Evolutionary conservation across 2,888 invertebrate species (phyloP).

Genomic region (Schizaphis graminum): DNA sequence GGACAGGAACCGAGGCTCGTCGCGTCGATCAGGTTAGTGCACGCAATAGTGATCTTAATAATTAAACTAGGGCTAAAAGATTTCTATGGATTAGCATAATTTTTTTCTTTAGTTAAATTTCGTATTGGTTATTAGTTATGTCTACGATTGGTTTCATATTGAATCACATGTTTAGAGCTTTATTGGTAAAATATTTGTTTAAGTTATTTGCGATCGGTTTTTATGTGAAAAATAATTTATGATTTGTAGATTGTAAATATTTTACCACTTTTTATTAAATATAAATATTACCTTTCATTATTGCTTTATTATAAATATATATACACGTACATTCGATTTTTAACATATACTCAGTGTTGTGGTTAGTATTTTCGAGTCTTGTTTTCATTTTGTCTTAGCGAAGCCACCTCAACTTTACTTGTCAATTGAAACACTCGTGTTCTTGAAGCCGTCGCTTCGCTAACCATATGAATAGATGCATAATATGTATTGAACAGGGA

Average conservation of each 20-base stretch:
- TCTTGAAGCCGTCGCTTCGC: neutral
- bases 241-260: too few relatives aligned
- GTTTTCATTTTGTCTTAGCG: neutral
- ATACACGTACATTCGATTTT: neutral
- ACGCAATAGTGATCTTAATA: neutral
- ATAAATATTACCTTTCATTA: too few relatives aligned
- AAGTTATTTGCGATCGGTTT: too few relatives aligned
- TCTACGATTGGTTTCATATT: too few relatives aligned
- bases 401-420: neutral
- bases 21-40: conserved; percentile 36
- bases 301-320: neutral
- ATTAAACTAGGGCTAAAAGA: neutral
- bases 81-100: too few relatives aligned
- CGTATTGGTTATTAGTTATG: too few relatives aligned
- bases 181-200: too few relatives aligned
- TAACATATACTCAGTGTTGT: neutral
- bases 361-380: neutral
- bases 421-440: neutral
- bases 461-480: neutral
- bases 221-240: too few relatives aligned
- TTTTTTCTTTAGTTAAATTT: too few relatives aligned
- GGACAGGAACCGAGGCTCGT: conserved; percentile 15
- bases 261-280: too few relatives aligned
- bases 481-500: too few relatives aligned
- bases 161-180: too few relatives aligned